Conservation (phyloP, 2,113 vertebrate genomes). For the Cichladusa arquata region DNA sequence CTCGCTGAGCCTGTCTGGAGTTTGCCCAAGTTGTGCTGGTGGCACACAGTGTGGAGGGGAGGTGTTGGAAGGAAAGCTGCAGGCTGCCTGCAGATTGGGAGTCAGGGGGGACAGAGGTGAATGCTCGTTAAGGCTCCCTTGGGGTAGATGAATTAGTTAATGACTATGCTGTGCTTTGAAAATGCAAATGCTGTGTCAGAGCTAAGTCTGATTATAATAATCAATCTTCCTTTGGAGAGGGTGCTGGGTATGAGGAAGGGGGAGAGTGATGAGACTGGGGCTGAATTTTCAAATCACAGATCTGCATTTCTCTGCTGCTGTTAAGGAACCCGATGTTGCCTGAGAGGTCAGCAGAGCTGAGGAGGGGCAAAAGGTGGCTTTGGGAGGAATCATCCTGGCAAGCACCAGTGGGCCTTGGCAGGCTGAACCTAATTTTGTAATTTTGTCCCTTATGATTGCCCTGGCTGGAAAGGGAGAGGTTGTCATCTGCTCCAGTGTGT, state of each 20-base stretch:
- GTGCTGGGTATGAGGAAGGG: background rate
- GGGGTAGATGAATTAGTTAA: slow-evolving; percentile 60
- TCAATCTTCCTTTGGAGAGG: slow-evolving; percentile 54
- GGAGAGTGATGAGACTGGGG: background rate
- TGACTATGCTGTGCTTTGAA: slow-evolving; percentile 58
- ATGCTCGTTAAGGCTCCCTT: slow-evolving; percentile 44
- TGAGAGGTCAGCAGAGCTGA: background rate
- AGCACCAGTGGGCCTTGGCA: background rate
- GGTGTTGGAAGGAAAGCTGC: background rate
- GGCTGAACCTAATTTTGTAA: background rate
- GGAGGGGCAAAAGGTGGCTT: background rate
- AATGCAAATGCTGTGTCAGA: slow-evolving; percentile 64
- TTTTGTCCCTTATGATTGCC: background rate
- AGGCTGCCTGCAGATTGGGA: background rate
- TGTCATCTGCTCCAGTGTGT: background rate
- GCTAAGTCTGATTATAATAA: slow-evolving; percentile 62
- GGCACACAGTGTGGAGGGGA: background rate
- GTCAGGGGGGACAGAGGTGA: slow-evolving; percentile 42
- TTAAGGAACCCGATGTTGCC: background rate
- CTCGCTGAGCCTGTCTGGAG: background rate
- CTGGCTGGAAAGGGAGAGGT: background rate
- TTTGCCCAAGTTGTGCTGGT: background rate
- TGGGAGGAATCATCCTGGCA: background rate
- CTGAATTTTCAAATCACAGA: background rate
- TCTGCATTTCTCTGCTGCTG: background rate